Evolutionary conservation across 2,113 vertebrate species (phyloP), one percentile per base, ranked within the genome.

Genomic region (Ornithorhynchus anatinus): DNA sequence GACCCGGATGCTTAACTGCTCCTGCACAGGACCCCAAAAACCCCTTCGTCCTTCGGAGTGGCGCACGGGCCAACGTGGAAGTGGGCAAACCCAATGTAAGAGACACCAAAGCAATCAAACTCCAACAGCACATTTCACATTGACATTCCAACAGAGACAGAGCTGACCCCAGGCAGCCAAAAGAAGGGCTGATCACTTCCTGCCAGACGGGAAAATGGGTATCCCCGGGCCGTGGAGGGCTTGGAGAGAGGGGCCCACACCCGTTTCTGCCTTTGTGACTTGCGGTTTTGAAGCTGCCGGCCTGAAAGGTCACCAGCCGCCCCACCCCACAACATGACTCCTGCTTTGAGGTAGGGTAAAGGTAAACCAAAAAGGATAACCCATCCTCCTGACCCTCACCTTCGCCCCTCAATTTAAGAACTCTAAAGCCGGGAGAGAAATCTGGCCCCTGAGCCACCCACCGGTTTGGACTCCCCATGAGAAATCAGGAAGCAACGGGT

Each of bases 131-230:
- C 47, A 8, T 72, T 86, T 65, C 82, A 91, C 69, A 77, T 35
- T 71, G 67, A 85, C 76, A 85, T 81, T 67, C 73, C 72, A 44
- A 3, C 87, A 87, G 90, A 92, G 92, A 73, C 81, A 73, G 69
- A 82, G 81, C 89, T 89, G 93, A 89, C 75, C 85, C 77, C 85
- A 78, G 77, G 59, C 48, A 80, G 77, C 52, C 40, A 7, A 3
- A 69, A 62, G 74, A 82, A 77, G 68, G 81, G 80, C 84, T 67
- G 66, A 51, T 19, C 40, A 53, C 29, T 33, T 39, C 39, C 7
- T n/a, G 47, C 23, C 29, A 36, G 13, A 35, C 17, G 56, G 23
- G 44, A 15, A 15, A 6, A 7, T 8, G 61, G 27, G 50, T 25
- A 17, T 54, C 23, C n/a, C 36, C 65, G 56, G 44, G 25, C 52